Conservation (phyloP, 2,888 invertebrate species). For the Drosophila parthenogenetica region DNA sequence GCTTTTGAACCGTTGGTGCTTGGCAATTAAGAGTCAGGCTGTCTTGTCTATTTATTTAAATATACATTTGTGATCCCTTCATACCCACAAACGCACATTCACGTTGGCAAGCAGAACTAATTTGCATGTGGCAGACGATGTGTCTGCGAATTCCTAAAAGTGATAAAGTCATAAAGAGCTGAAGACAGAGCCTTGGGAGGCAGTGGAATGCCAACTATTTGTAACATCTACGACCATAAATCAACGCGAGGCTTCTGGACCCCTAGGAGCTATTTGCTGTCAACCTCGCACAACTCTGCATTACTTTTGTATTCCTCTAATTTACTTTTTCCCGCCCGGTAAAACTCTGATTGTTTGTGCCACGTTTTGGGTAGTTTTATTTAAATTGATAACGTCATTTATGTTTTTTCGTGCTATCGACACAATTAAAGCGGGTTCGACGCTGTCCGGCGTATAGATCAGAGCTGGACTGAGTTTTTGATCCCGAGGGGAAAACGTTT, state of each 20-base stretch:
- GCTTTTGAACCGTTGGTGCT: slow-evolving; percentile 24
- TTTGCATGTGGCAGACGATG: slow-evolving; percentile 47
- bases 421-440: slow-evolving; percentile 52
- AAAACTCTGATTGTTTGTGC: slow-evolving; percentile 6
- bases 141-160: slow-evolving; percentile 55
- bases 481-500: slow-evolving; percentile 42
- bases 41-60: slow-evolving; percentile 46
- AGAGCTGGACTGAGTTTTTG: background rate
- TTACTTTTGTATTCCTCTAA: background rate
- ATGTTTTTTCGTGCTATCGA: slow-evolving; percentile 38
- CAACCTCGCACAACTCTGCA: background rate
- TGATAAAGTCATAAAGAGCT: slow-evolving; percentile 64
- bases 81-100: slow-evolving; percentile 14
- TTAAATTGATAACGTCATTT: slow-evolving; percentile 29
- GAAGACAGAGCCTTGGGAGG: slow-evolving; percentile 33
- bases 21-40: slow-evolving; percentile 47
- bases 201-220: slow-evolving; percentile 53
- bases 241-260: slow-evolving; percentile 40
- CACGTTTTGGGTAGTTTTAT: slow-evolving; percentile 5
- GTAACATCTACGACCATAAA: slow-evolving; percentile 46
- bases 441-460: slow-evolving; percentile 19
- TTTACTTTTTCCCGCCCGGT: background rate
- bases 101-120: slow-evolving; percentile 35
- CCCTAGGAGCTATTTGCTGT: slow-evolving; percentile 26
- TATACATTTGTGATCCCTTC: slow-evolving; percentile 45